Evolutionary conservation across 2,888 invertebrate species (phyloP), one percentile per base, ranked within the genome.

Genomic region (Drosophila tripunctata): DNA sequence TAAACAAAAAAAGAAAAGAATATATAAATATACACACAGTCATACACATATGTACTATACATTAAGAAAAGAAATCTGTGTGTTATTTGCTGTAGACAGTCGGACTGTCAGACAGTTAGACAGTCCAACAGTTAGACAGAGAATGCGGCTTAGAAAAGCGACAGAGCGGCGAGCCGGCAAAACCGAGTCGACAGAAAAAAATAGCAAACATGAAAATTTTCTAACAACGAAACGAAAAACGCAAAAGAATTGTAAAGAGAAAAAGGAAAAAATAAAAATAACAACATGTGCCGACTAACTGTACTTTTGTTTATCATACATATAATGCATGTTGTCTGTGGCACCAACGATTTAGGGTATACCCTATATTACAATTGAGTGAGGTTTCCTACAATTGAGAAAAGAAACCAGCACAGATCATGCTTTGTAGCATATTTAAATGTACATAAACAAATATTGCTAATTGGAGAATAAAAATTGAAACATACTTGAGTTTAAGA

Each of bases 201-300:
- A 62, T 27, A 67, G 56, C 44, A 70, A 67, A 58, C 35, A 31
- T 38, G 52, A 40, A 36, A 21, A 40, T n/a, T 14, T 19, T 35
- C 8, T 35, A 47, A 48, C 24, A 52, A 45, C 33, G 50, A 43
- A 55, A 51, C 8, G 27, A 10, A 27, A 27, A 10, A 27, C 27
- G 10, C 8, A 10, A 10, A 10, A 27, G 27, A 10, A 2, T 10
- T 3, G 10, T 3, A 10, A 24, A 27, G 3, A 10, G 3, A 10
- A 8, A 8, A 3, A 10, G 10, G 10, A 4, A 10, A 27, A 3
- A 41, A 38, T 27, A 41, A 60, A n/a, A 65, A 44, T 44, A 62
- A 78, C 57, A 50, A 67, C 72, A 71, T 75, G 55, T 78, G 54
- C 58, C 48, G 64, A 47, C 44, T 80, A 86, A 70, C 87, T 66